These are phyloP conservation scores for Tricholaema leucomelas DNA, from an alignment of 2,113 vertebrate genomes.

Conservation along the genomic window DNA sequence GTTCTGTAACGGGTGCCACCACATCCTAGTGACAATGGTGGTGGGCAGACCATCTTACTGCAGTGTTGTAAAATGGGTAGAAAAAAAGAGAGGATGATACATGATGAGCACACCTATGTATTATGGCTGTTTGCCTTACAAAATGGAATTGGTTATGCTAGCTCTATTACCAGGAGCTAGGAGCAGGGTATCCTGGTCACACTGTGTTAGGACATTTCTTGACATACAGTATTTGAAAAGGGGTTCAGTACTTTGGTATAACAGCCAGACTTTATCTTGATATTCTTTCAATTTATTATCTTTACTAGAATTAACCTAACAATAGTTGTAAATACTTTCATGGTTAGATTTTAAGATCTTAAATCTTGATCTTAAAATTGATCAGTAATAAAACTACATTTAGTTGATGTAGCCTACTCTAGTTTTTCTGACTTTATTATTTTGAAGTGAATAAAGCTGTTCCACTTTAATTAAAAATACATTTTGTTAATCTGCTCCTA, in stretches of 20 bases:
- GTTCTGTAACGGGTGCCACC: background rate
- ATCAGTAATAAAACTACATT: background rate
- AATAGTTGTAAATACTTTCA: background rate
- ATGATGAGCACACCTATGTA: fast-evolving
- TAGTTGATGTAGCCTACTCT: background rate
- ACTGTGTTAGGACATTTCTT: background rate
- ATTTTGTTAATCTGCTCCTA: background rate
- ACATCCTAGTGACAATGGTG: background rate
- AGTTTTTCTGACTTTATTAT: background rate
- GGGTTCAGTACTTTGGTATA: background rate
- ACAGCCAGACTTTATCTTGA: background rate
- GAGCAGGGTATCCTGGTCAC: background rate
- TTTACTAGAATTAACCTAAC: background rate
- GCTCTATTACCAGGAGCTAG: background rate
- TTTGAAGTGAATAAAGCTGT: background rate
- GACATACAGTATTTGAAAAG: background rate
- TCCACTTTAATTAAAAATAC: background rate
- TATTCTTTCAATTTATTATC: background rate
- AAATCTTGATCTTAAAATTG: background rate
- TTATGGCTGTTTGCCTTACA: background rate
- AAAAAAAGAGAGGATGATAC: background rate
- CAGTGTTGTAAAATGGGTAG: background rate
- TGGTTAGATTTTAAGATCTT: background rate
- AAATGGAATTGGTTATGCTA: background rate
- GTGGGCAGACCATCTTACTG: background rate